These are phyloP conservation scores for Zaprionus obscuricornis DNA, from an alignment of 2,888 invertebrate genomes.

Conservation along the genomic window DNA sequence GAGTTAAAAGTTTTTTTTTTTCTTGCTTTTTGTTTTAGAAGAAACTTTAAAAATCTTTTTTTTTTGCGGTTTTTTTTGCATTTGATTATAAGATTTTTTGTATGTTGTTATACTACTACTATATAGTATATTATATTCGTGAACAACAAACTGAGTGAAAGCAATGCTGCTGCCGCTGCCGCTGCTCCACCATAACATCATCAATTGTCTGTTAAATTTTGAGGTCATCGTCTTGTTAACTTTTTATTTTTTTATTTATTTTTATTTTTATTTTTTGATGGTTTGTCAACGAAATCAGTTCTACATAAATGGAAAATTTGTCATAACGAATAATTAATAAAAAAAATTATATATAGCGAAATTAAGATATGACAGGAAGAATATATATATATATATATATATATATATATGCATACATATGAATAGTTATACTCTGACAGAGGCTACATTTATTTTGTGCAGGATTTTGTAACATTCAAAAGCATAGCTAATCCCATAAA, in stretches of 20 bases:
- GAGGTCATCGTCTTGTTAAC: constrained; percentile 53
- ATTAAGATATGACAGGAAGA: too few relatives aligned
- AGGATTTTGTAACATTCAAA: too few relatives aligned
- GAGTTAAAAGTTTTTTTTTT: neutral
- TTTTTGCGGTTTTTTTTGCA: constrained; percentile 32
- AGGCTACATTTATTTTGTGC: neutral
- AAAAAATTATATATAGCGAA: too few relatives aligned
- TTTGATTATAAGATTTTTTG: constrained; percentile 21
- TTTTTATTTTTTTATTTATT: too few relatives aligned
- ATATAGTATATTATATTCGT: neutral
- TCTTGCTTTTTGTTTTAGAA: neutral
- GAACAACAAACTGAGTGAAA: constrained; percentile 40
- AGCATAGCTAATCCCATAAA: too few relatives aligned
- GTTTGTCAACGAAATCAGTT: too few relatives aligned
- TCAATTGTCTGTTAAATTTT: constrained; percentile 41
- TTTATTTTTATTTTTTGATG: too few relatives aligned
- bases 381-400: too few relatives aligned
- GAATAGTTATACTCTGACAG: neutral
- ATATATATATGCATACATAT: neutral
- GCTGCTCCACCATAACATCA: constrained; percentile 9
- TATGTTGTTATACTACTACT: neutral
- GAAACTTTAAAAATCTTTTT: constrained; percentile 17
- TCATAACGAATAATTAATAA: too few relatives aligned
- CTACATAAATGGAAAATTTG: too few relatives aligned
- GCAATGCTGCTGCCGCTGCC: too few relatives aligned